phyloP scores from a whole-genome alignment of 2,113 vertebrate genomes.

The Sorex araneus region DNA sequence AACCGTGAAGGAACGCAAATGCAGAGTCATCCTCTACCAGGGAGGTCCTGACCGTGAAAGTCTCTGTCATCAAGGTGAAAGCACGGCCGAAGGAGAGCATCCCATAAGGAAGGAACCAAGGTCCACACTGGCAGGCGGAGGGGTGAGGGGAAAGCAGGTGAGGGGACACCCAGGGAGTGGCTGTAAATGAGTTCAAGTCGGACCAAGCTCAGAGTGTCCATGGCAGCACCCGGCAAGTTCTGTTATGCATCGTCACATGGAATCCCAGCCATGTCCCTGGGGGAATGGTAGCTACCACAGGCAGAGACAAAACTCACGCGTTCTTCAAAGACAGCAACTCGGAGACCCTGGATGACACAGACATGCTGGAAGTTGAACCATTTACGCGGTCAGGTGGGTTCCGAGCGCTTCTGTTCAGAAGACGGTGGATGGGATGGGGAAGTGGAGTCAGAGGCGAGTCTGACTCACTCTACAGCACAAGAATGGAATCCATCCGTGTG shows the following conservation, averaged over 20 bases:
- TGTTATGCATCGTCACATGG: accelerated
- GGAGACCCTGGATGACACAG: neutral
- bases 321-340: neutral
- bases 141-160: neutral
- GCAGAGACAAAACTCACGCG: neutral
- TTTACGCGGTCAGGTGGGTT: too few relatives aligned
- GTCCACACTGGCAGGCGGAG: neutral
- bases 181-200: neutral
- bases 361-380: neutral
- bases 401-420: neutral
- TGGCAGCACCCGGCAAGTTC: neutral
- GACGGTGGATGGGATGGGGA: accelerated
- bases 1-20: neutral
- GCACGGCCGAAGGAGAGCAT: neutral
- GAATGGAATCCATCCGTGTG: neutral
- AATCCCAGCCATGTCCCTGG: too few relatives aligned
- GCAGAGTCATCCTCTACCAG: accelerated
- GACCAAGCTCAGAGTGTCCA: neutral
- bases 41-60: neutral
- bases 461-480: neutral
- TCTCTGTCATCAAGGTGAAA: neutral
- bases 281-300: neutral
- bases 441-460: accelerated
- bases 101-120: neutral
- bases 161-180: neutral